Base-by-base conservation (phyloP, 1,140 invertebrate species). In the Diabrotica virgifera region DNA sequence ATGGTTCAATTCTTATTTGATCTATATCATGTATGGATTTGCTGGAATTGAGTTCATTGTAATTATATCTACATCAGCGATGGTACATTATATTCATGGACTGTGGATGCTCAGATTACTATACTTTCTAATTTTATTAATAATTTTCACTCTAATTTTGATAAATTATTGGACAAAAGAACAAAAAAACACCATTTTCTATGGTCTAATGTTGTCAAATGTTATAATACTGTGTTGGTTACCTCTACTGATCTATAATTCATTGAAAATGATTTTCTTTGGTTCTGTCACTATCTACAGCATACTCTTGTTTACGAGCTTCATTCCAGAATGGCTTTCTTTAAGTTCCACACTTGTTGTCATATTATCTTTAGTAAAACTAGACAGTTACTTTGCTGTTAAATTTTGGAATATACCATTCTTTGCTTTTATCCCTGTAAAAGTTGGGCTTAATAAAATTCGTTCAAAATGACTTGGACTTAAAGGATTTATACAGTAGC, bases 261-360 rank as follows among this genome's bases (percentile, higher is more conserved):
- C 8, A 12, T 54, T 54, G 0, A 11, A 8, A 35, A 8, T 9
- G 9, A 11, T 54, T 13, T n/a, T 12, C 3, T 46, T 10, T 5
- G 40, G 40, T 46, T n/a, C 8, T 46, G 4, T 46, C 40, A 5
- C n/a, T 46, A 10, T 46, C 4, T n/a, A 46, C n/a, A 46, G 40
- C 10, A 37, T 62, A 37, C 13, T 53, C n/a, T 0, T 36, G 2
- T 36, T 14, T 52, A 54, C 51, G 5, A n/a, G 12, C 4, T 62
- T 54, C 12, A 37, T 62, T 12, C 60, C 60, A 10, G 14, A 62
- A n/a, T 54, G 51, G 51, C 7, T 53, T 6, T 24, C 24, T 24
- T 24, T 24, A 24, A 24, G 24, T 24, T 24, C 24, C 1, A 24
- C 24, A 4, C 24, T 24, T 24, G 24, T 24, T 24, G 24, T 24